Conservation (phyloP, 2,113 vertebrate genomes). For the Burhinus bistriatus region DNA sequence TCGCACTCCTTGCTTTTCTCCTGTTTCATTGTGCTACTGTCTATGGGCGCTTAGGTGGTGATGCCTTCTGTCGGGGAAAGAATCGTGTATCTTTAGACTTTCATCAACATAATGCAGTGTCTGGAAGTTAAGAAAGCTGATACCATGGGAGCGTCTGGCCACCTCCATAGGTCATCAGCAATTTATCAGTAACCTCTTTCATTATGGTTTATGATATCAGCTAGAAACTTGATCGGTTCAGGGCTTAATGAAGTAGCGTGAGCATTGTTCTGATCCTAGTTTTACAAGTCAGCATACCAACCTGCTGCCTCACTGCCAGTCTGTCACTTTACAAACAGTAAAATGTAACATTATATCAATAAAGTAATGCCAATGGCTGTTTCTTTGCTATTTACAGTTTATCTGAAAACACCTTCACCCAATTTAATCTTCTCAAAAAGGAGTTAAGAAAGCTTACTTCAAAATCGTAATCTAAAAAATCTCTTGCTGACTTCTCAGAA, state of each 20-base stretch:
- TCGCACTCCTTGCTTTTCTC: not conserved
- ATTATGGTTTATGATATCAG: not conserved
- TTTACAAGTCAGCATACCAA: not conserved
- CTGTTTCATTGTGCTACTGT: not conserved
- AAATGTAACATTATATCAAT: not conserved
- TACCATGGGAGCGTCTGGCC: not conserved
- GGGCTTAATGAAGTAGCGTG: not conserved
- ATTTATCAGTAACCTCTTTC: not conserved
- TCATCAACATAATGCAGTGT: not conserved
- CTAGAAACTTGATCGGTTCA: not conserved
- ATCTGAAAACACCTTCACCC: not conserved
- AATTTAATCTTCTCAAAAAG: not conserved
- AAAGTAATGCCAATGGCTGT: not conserved
- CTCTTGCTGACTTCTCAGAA: conserved; percentile 26
- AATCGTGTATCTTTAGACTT: not conserved
- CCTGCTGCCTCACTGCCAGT: not conserved
- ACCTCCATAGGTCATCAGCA: not conserved
- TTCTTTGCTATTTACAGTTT: not conserved
- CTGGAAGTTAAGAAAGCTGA: not conserved
- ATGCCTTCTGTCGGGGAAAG: not conserved
- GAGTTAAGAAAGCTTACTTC: not conserved
- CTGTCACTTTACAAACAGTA: not conserved
- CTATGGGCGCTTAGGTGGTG: not conserved
- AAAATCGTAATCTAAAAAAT: not conserved
- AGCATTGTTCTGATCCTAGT: not conserved